phyloP scores from a whole-genome alignment of 2,888 invertebrate genomes.

The Microplitis manilae region DNA sequence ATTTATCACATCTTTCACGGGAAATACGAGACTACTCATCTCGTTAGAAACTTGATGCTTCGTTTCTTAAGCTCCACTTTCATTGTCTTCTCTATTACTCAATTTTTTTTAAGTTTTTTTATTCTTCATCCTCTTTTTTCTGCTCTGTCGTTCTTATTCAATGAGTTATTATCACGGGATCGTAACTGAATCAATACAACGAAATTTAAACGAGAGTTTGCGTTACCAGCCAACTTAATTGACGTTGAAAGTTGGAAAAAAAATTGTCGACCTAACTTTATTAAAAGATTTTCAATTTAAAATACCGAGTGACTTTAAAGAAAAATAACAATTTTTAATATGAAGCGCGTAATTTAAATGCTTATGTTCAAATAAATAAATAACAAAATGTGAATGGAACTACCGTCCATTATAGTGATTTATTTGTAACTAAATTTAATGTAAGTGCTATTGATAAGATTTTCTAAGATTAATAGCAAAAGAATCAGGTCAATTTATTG shows the following conservation, averaged over 20 bases:
- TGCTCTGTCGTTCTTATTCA: not conserved
- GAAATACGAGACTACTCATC: conserved; percentile 52
- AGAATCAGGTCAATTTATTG: not conserved
- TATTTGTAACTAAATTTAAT: too few species aligned
- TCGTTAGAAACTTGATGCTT: conserved; percentile 59
- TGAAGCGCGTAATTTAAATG: too few species aligned
- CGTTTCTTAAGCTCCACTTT: conserved; percentile 46
- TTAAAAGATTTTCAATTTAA: not conserved
- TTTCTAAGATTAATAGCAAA: not conserved
- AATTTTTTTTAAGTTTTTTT: conserved; percentile 2
- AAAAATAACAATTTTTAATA: not conserved
- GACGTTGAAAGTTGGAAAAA: not conserved
- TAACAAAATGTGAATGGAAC: too few species aligned
- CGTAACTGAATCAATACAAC: not conserved
- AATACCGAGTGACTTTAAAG: not conserved
- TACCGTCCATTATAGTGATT: too few species aligned
- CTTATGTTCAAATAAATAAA: too few species aligned
- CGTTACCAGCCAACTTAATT: not conserved
- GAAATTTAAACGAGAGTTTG: not conserved
- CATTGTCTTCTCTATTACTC: conserved; percentile 50
- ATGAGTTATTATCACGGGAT: not conserved
- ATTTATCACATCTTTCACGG: conserved; percentile 53
- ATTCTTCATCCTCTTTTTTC: conserved; percentile 34
- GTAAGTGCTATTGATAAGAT: too few species aligned
- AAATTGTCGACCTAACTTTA: not conserved